Conservation (phyloP, 2,113 vertebrate genomes). For the Chroicocephalus ridibundus region DNA sequence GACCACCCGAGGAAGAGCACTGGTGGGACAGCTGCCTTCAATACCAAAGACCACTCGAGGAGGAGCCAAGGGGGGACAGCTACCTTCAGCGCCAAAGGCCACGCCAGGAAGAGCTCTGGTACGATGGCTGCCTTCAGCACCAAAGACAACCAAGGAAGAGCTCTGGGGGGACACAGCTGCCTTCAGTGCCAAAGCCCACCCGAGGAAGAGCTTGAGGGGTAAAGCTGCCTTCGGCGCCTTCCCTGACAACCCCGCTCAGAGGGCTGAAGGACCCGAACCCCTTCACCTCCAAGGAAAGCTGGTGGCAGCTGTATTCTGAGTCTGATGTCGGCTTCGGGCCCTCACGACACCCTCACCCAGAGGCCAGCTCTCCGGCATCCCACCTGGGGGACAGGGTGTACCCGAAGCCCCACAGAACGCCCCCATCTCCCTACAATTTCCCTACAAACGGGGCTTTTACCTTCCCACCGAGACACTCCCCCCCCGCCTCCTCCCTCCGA, state of each 20-base stretch:
- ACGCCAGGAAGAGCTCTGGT: background rate
- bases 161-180: background rate
- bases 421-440: background rate
- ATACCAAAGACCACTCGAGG: background rate
- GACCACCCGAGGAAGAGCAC: background rate
- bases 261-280: no score
- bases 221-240: background rate
- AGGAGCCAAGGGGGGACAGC: background rate
- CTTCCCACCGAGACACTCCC: background rate
- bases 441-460: background rate
- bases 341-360: background rate
- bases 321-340: accelerated
- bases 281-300: accelerated
- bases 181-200: background rate
- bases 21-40: background rate
- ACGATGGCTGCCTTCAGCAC: background rate
- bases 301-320: accelerated
- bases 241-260: accelerated
- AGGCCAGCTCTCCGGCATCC: no score
- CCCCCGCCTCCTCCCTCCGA: background rate
- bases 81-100: background rate
- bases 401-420: background rate
- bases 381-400: accelerated
- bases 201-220: background rate
- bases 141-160: background rate